A percentile compares a stretch with the other conserved stretches of the same genome.
These are phyloP conservation scores for Stercorarius parasiticus DNA, from an alignment of 2,113 vertebrate genomes.

Conservation along the genomic window DNA sequence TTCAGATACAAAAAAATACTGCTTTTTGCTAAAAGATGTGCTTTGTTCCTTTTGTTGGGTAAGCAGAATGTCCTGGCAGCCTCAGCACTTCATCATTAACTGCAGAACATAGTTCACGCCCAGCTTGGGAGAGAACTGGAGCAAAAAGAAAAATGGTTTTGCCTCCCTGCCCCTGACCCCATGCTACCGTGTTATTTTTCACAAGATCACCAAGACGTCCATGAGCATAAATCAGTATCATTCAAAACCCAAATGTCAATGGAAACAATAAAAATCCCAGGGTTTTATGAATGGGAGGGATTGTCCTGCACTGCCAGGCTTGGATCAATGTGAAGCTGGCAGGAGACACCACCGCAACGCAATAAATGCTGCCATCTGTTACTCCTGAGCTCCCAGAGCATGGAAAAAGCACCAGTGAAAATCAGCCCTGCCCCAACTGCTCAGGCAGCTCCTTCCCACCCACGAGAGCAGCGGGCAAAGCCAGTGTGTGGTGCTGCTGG, in stretches of 20 bases:
- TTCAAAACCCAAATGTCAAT: not conserved
- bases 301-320: constrained; percentile 2
- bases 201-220: not conserved
- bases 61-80: not conserved
- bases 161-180: not conserved
- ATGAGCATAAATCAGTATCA: not conserved
- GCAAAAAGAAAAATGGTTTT: constrained; percentile 17
- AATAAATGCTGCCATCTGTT: constrained; percentile 35
- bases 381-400: not conserved
- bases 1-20: constrained; percentile 4
- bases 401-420: not conserved
- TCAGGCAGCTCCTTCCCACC: rapidly evolving
- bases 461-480: not conserved
- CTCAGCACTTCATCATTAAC: constrained; percentile 32
- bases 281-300: constrained; percentile 52
- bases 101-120: not conserved
- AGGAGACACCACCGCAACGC: not conserved
- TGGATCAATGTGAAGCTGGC: not conserved
- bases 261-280: not conserved
- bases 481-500: rapidly evolving
- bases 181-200: not conserved
- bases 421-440: not conserved
- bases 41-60: constrained; percentile 29
- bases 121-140: not conserved
- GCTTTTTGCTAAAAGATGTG: not conserved